Base-by-base conservation (phyloP, 2,888 invertebrate genomes). In the Eilema depressum region DNA sequence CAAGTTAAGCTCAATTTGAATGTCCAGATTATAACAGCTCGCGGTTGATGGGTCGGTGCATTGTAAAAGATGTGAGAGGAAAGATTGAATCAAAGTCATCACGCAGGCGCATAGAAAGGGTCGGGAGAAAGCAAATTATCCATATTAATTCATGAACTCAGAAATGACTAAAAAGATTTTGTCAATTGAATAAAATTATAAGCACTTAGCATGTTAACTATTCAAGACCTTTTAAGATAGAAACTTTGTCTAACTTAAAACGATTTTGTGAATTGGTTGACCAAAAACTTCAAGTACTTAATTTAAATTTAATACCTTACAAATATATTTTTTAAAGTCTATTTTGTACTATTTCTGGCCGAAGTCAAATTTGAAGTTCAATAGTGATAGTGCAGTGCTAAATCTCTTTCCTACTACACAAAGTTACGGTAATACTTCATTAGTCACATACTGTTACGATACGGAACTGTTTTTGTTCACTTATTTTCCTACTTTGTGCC, bases 41-140 rank as follows among this genome's bases (percentile, higher is more conserved):
- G 59, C n/a, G 64, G 69, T 69, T 71, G 77, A 73, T 65, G 77
- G 74, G 76, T 74, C 70, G 66, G 67, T 83, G 81, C 83, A 82
- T 86, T 84, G 79, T 80, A 79, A 83, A 84, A 83, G 81, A 84
- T 83, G 77, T 75, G 78, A 73, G 69, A 71, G 66, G 63, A 77
- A 84, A 82, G 84, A 85, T 78, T 75, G 80, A 83, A 76, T 83
- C 68, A 74, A 63, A 68, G 66, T 70, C 71, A 83, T 60, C 65
- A 86, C 90, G 90, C 91, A 87, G 76, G 91, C 89, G 91, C 80
- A 69, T 53, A 60, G 12, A 5, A 66, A 69, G 72, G 73, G 75
- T 53, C 69, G 68, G 63, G 72, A 68, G 61, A 23, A n/a, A 2
- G 63, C 70, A 63, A 56, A 65, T 60, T 33, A 64, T 14, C n/a